Base-by-base conservation (phyloP, 2,888 invertebrate species). In the Mamestra brassicae region DNA sequence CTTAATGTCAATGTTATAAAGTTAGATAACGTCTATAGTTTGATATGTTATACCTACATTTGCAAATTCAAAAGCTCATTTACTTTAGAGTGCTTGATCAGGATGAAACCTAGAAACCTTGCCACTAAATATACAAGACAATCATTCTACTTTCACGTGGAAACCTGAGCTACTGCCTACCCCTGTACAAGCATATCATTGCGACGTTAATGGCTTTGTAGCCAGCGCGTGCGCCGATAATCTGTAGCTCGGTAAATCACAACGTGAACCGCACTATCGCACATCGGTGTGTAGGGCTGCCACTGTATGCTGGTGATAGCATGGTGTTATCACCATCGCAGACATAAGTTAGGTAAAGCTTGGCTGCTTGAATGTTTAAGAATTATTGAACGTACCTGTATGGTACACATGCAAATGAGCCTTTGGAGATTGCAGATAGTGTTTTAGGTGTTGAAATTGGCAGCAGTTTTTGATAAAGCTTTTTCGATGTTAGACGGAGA, bases 241-340 rank as follows among this genome's bases (percentile, higher is more conserved):
- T 93, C 93, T 91, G 74, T 76, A 75, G 82, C 78, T 82, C 91
- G 81, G 91, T 94, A 93, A 94, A 93, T 94, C 93, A 93, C 88
- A 58, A 73, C 83, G 89, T 89, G 92, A 92, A 93, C 90, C 78
- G 83, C 76, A 81, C 88, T 92, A 93, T 93, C 93, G 85, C 82
- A 84, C 86, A 90, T 91, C 90, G 82, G 79, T 81, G 82, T 73
- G 66, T 71, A 90, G 89, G 90, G 90, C 47, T 89, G 87, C 74
- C 74, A 74, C 77, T 55, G 79, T 15, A 11, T 34, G 47, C 10
- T 61, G 55, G 54, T 73, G 81, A 66, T 77, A 65, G 13, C 17
- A 4, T 10, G 47, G 42, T 61, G 26, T 15, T 66, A 62, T 79
- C 79, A 62, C 45, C 47, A 62, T 57, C 36, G 10, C 0, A 50